Conservation (phyloP, 2,113 vertebrate genomes). For the Pomatostomus ruficeps region DNA sequence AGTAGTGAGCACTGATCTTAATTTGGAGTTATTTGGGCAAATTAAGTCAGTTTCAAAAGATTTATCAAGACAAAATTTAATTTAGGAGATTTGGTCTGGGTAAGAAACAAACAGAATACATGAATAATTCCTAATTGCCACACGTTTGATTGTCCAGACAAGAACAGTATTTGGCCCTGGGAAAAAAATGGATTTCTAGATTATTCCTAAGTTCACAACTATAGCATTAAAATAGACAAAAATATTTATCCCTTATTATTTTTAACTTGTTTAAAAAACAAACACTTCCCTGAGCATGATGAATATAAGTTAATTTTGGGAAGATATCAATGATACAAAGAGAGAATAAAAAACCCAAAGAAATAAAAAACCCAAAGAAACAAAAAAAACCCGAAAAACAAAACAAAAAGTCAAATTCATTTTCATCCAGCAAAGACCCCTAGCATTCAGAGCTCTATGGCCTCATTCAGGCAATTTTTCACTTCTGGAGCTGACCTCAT, state of each 20-base stretch:
- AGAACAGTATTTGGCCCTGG: not conserved
- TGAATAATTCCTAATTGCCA: not conserved
- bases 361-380: not conserved
- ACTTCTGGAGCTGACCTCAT: not conserved
- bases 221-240: not conserved
- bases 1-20: conserved; percentile 1
- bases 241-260: not conserved
- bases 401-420: not conserved
- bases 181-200: not conserved
- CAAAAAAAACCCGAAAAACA: not conserved
- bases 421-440: not conserved
- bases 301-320: not conserved
- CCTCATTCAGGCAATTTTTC: not conserved
- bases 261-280: not conserved
- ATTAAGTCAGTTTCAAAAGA: conserved; percentile 16
- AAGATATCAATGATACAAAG: not conserved
- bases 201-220: not conserved
- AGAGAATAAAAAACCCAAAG: not conserved
- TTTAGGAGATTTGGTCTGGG: not conserved
- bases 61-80: not conserved
- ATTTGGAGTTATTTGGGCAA: conserved; percentile 24
- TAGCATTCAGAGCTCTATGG: not conserved
- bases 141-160: not conserved
- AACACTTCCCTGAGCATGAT: not conserved
- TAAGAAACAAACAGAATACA: not conserved